Evolutionary conservation across 2,797 vertebrate genomes (phyloP), one percentile per base, ranked within the genome.

Genomic region (Muscicapa comitata): DNA sequence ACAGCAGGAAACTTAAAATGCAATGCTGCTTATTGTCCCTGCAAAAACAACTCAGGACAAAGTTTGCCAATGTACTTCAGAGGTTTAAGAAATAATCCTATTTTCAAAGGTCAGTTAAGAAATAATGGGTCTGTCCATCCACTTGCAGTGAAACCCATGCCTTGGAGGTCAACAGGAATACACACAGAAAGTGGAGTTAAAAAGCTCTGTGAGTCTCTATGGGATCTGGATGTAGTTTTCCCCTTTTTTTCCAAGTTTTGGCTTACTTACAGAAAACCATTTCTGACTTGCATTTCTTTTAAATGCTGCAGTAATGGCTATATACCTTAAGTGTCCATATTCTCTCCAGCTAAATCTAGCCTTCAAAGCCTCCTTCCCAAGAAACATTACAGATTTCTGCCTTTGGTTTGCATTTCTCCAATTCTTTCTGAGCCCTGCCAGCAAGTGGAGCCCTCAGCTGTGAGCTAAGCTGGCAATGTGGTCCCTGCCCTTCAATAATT

Each of bases 91-190:
- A 86, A 91, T 96, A 94, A 93, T 96, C 85, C 93, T 88, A 70
- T 96, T 95, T 96, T 76, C 78, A 95, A 96, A 97, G 90, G 93
- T 94, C 91, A 94, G 76, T 90, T 94, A 81, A 90, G 70, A 93
- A 96, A 94, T 88, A 91, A 86, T 13, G 13, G 33, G 62, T 86
- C 76, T 75, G 78, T 80, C 87, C 91, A 81, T 86, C 58, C 75
- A 28, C 78, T 91, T 74, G 83, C 88, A 91, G 62, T 68, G 72
- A 83, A 91, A 86, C 59, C 37, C 48, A 21, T 78, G 66, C 85
- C 90, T 75, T 88, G 63, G 79, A 88, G 86, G 85, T 91, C 89
- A 94, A 33, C 0, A 0, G 45, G 42, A 77, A 67, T 43, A 50
- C 25, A 53, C 63, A 82, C 21, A 73, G 51, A 77, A 67, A 10